These are phyloP conservation scores for Zoanthus solanderi DNA, from an alignment of 92 coral and sea anemone genomes.

Conservation along the genomic window DNA sequence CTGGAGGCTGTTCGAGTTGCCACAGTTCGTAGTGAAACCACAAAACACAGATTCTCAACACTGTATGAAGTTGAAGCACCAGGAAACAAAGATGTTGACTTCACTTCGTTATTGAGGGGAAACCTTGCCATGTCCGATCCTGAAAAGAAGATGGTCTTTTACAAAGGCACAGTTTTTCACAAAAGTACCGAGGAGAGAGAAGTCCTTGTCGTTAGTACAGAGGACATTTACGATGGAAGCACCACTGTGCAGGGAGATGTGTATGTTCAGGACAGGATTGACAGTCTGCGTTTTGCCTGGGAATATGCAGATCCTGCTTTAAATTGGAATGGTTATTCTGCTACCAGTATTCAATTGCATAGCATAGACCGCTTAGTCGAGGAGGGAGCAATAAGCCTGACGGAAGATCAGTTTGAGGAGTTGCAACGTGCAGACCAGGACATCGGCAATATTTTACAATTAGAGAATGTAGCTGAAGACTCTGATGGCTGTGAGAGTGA, in stretches of 20 bases:
- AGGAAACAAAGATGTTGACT: constrained; percentile 54
- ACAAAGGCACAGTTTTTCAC: neutral
- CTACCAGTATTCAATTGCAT: constrained; percentile 48
- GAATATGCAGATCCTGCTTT: constrained; percentile 38
- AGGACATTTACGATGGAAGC: constrained; percentile 43
- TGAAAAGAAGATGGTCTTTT: neutral
- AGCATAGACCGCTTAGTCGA: neutral
- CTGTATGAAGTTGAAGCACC: constrained; percentile 58
- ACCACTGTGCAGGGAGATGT: constrained; percentile 52
- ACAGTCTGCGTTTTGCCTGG: constrained; percentile 55
- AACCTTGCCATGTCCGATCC: constrained; percentile 29
- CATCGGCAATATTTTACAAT: neutral
- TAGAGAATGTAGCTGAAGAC: constrained; percentile 16
- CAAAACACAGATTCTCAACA: constrained; percentile 60
- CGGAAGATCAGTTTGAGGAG: constrained; percentile 62
- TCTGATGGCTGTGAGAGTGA: constrained; percentile 39
- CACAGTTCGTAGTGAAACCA: constrained; percentile 60
- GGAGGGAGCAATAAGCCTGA: constrained; percentile 47
- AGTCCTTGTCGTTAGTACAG: constrained; percentile 42
- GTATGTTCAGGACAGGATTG: constrained; percentile 49
- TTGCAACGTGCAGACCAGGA: constrained; percentile 12
- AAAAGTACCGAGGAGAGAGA: constrained; percentile 44
- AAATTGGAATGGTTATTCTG: constrained; percentile 20
- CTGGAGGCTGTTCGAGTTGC: neutral
- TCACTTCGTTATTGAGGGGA: constrained; percentile 51